Percentiles rank a stretch among this genome's conserved stretches.
Evolutionary conservation across 2,113 vertebrate genomes (phyloP).

Genomic region (Pachycephala philippinensis): DNA sequence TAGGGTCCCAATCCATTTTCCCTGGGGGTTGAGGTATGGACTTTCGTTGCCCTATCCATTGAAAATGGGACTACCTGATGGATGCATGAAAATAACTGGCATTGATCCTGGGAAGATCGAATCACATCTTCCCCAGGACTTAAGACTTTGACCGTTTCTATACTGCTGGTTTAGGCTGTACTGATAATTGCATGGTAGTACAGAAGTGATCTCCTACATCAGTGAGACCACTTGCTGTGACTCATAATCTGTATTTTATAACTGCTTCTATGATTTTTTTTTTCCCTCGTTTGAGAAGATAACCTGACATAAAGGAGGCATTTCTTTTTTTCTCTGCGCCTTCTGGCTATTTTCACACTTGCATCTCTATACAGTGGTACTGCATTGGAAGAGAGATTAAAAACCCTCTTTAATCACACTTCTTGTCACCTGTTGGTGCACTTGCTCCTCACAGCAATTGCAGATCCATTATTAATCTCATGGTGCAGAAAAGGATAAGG

Average conservation of each 20-base stretch:
- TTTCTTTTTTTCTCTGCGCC: not conserved
- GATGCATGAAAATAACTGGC: not conserved
- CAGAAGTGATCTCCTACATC: not conserved
- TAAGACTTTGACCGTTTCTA: not conserved
- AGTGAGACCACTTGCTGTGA: not conserved
- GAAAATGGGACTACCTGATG: not conserved
- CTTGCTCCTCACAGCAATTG: not conserved
- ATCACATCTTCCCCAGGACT: not conserved
- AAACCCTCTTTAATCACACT: not conserved
- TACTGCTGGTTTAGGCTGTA: not conserved
- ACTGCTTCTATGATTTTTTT: not conserved
- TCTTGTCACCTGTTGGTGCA: not conserved
- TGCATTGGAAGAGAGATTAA: not conserved
- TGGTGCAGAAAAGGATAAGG: not conserved
- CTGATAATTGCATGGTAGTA: not conserved
- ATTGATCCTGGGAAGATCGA: not conserved
- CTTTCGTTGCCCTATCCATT: fast-evolving
- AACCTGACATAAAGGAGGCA: not conserved
- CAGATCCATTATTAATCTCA: not conserved
- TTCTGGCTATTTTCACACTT: not conserved
- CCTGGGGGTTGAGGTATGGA: fast-evolving
- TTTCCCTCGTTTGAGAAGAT: not conserved
- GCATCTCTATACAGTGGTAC: not conserved
- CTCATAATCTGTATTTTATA: not conserved
- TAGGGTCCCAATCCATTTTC: not conserved